These are phyloP conservation scores for Anastatus disparis DNA, from an alignment of 1,140 invertebrate species.

Conservation along the genomic window DNA sequence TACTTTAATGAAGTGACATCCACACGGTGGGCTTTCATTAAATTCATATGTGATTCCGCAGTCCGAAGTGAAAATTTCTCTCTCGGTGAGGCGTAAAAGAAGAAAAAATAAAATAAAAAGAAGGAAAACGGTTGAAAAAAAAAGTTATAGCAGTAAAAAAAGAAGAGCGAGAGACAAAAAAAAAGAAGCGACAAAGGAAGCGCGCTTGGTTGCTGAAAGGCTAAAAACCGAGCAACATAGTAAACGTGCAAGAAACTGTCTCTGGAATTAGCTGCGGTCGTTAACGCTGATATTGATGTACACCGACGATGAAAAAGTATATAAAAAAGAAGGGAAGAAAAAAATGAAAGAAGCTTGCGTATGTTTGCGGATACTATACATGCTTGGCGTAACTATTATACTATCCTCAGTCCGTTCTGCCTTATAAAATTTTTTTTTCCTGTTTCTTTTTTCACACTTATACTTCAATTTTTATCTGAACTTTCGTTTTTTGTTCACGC, in stretches of 20 bases:
- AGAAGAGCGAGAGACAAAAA: constrained; percentile 33
- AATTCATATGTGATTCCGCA: constrained; percentile 5
- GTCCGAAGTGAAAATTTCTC: constrained; percentile 21
- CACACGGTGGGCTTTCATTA: neutral
- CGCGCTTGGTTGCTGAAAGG: too few species aligned
- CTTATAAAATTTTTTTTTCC: constrained; percentile 12
- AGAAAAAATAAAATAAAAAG: too few species aligned
- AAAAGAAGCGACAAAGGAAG: constrained; percentile 36
- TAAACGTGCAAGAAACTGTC: constrained; percentile 39
- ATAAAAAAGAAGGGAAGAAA: too few species aligned
- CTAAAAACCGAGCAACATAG: constrained; percentile 44
- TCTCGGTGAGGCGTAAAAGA: too few species aligned
- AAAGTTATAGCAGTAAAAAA: constrained; percentile 40
- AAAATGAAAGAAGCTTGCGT: too few species aligned
- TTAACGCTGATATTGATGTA: constrained; percentile 49
- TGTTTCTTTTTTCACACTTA: neutral
- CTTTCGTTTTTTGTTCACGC: too few species aligned
- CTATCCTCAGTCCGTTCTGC: neutral
- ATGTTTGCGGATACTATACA: neutral
- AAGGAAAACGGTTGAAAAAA: too few species aligned
- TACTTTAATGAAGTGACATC: constrained; percentile 39
- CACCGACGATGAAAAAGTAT: too few species aligned
- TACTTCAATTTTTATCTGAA: constrained; percentile 23
- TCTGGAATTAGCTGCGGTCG: constrained; percentile 45
- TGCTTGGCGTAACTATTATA: constrained; percentile 12